Conservation (phyloP, 2,113 vertebrate species). For the Poeciliopsis retropinna region DNA sequence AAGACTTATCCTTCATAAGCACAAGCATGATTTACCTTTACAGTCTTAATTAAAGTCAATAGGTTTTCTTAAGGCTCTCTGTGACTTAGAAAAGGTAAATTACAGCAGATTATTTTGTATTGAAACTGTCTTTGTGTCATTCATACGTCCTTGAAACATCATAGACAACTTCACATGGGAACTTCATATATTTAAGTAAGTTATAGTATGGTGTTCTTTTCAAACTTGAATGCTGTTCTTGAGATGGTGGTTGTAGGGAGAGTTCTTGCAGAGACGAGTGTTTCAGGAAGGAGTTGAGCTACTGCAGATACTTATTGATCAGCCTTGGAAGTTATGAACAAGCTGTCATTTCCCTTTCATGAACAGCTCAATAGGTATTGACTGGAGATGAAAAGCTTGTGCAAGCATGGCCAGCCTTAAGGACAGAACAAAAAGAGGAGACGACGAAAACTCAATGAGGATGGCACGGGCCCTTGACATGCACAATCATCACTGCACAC, state of each 20-base stretch:
- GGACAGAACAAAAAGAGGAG: conserved; percentile 53
- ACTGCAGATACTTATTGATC: conserved; percentile 77
- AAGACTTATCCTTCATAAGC: conserved; percentile 19
- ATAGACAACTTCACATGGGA: neutral
- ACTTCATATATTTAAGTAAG: conserved; percentile 10
- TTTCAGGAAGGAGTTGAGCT: conserved; percentile 59
- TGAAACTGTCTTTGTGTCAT: conserved; percentile 20
- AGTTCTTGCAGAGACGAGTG: conserved; percentile 41
- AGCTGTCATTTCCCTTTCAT: conserved; percentile 82
- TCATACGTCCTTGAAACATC: conserved; percentile 17
- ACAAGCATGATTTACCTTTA: conserved; percentile 8
- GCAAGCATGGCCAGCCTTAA: conserved; percentile 69
- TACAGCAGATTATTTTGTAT: conserved; percentile 8
- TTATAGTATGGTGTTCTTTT: conserved; percentile 11
- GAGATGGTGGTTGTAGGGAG: conserved; percentile 26
- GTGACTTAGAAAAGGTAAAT: conserved; percentile 35
- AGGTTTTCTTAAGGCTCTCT: conserved; percentile 8
- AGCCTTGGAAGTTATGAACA: conserved; percentile 79
- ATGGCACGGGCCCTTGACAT: conserved; percentile 54
- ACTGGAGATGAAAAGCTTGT: conserved; percentile 77
- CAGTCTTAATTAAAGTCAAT: neutral
- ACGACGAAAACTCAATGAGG: conserved; percentile 43
- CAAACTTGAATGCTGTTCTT: conserved; percentile 4
- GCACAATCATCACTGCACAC: conserved; percentile 37
- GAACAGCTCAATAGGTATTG: conserved; percentile 80